Evolutionary conservation across 2,888 invertebrate genomes (phyloP).

Genomic region (Drosophila aldrichi): DNA sequence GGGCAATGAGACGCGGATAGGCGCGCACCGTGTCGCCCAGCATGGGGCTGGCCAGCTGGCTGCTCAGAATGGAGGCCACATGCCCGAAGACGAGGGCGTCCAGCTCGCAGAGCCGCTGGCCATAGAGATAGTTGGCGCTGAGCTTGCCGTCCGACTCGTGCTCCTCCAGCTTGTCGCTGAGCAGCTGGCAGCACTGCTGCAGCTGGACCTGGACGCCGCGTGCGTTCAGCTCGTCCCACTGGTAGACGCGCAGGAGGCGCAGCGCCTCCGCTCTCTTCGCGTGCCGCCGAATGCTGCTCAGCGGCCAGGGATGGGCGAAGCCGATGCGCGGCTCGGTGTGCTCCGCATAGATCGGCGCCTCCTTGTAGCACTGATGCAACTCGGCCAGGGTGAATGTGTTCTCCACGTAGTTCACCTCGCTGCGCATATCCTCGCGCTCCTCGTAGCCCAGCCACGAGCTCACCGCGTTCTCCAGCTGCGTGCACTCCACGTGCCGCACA

Average conservation of each 20-base stretch:
- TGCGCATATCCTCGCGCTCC: constrained; percentile 94
- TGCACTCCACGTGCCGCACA: constrained; percentile 92
- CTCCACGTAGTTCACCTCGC: constrained; percentile 94
- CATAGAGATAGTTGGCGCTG: constrained; percentile 90
- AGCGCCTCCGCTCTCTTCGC: constrained; percentile 89
- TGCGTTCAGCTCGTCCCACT: constrained; percentile 91
- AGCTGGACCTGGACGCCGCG: constrained; percentile 90
- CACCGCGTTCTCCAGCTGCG: constrained; percentile 88
- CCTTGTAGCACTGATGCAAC: constrained; percentile 93
- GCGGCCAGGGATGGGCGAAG: constrained; percentile 95
- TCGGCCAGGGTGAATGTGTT: constrained; percentile 95
- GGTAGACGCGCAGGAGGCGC: constrained; percentile 90
- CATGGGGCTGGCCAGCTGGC: constrained; percentile 90
- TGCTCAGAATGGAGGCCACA: constrained; percentile 95
- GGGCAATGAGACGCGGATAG: constrained; percentile 24
- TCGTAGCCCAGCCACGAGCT: constrained; percentile 89
- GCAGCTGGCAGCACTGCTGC: constrained; percentile 91
- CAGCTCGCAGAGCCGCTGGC: constrained; percentile 93
- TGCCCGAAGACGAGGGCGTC: constrained; percentile 98
- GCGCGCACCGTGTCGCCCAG: constrained; percentile 22
- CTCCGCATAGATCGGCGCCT: constrained; percentile 90
- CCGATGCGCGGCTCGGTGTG: constrained; percentile 93
- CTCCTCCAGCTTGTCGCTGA: constrained; percentile 90
- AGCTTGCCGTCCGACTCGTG: constrained; percentile 54
- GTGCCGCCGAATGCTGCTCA: constrained; percentile 92